Evolutionary conservation across 2,888 invertebrate genomes (phyloP).

Genomic region (Halictus quadricinctus): DNA sequence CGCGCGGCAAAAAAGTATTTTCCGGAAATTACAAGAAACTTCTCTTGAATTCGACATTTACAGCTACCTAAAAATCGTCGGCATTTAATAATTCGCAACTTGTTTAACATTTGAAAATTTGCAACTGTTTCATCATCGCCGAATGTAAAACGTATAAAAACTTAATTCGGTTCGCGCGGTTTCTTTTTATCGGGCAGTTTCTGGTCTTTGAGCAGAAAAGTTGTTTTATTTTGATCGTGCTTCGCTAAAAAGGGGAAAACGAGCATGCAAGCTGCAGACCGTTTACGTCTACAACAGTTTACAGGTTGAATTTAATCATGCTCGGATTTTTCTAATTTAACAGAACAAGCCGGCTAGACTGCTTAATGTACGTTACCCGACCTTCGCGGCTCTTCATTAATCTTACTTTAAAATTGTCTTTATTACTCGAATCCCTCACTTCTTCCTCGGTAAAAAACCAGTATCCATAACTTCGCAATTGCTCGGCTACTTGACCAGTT

Average conservation of each 20-base stretch:
- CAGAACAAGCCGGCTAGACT: background rate
- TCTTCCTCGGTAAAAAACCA: background rate
- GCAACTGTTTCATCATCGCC: background rate
- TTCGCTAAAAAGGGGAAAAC: background rate
- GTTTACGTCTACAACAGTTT: conserved; percentile 1
- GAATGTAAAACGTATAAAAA: background rate
- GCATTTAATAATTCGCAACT: background rate
- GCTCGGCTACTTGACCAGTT: background rate
- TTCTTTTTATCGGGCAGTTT: background rate
- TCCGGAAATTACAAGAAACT: background rate
- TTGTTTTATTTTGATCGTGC: background rate
- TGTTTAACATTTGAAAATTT: background rate
- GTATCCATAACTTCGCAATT: background rate
- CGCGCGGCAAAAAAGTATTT: background rate
- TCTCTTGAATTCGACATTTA: background rate
- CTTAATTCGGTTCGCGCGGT: background rate
- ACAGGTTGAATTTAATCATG: conserved; percentile 25
- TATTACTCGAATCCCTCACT: background rate
- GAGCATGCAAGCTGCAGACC: background rate
- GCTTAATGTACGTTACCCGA: conserved; percentile 1
- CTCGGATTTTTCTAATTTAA: conserved; percentile 16
- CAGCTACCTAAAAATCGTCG: background rate
- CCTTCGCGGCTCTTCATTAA: background rate
- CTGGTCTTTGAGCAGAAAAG: background rate
- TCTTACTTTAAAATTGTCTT: background rate